These are phyloP conservation scores for Tachysurus fulvidraco DNA, from an alignment of 2,113 vertebrate genomes.

Conservation along the genomic window DNA sequence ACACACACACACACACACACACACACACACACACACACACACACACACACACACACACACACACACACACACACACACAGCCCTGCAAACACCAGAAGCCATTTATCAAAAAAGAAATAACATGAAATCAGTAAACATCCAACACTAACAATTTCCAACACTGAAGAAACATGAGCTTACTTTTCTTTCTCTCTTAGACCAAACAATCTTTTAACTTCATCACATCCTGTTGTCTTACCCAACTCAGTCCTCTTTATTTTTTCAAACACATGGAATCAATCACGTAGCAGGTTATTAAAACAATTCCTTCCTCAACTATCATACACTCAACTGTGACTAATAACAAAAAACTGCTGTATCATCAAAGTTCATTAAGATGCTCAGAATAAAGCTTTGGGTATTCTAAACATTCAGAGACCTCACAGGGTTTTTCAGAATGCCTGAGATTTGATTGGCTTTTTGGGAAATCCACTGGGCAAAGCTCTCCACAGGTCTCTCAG, in stretches of 20 bases:
- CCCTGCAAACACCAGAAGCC: constrained; percentile 1
- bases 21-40: background rate
- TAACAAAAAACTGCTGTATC: constrained; percentile 27
- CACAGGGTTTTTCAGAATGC: constrained; percentile 7
- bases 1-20: background rate
- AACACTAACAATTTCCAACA: constrained; percentile 13
- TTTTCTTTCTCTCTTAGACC: background rate
- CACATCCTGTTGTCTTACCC: constrained; percentile 2
- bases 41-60: background rate
- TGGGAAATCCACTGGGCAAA: constrained; percentile 18
- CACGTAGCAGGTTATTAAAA: constrained; percentile 12
- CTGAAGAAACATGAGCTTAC: background rate
- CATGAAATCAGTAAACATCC: background rate
- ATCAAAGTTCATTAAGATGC: constrained; percentile 28
- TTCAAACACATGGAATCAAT: constrained; percentile 26
- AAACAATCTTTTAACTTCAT: background rate
- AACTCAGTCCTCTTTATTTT: background rate
- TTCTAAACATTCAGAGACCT: constrained; percentile 31
- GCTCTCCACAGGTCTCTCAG: background rate
- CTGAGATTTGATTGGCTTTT: background rate
- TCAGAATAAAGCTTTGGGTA: background rate
- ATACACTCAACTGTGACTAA: constrained; percentile 13
- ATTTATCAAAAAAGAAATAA: constrained; percentile 19
- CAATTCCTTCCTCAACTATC: background rate
- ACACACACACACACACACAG: background rate